These are phyloP conservation scores for Koerneria pararmatus DNA, from an alignment of 2,888 invertebrate genomes.

Conservation along the genomic window DNA sequence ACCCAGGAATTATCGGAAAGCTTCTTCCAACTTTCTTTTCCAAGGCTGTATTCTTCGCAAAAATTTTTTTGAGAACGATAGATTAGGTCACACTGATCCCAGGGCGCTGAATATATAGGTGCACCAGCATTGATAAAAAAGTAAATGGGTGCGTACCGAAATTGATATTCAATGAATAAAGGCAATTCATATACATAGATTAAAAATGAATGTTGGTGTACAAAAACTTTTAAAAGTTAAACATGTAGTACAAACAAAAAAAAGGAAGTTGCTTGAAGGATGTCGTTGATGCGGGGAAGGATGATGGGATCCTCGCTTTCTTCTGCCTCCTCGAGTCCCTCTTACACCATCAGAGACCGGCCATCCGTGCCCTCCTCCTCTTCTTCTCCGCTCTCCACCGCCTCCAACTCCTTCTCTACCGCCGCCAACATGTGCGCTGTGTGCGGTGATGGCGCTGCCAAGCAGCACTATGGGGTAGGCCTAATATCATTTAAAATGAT, in stretches of 20 bases:
- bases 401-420: not conserved
- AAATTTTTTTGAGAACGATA: too few species aligned
- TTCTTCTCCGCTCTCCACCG: constrained; percentile 19
- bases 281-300: constrained; percentile 37
- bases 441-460: constrained; percentile 55
- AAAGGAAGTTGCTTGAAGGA: constrained; percentile 25
- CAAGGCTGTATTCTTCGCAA: too few species aligned
- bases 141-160: too few species aligned
- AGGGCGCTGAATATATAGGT: too few species aligned
- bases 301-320: constrained; percentile 32
- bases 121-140: not conserved
- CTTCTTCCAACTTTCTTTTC: too few species aligned
- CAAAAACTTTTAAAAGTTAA: too few species aligned
- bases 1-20: too few species aligned
- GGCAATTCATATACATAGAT: too few species aligned
- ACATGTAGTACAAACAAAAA: too few species aligned
- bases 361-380: constrained; percentile 11
- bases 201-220: too few species aligned
- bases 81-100: too few species aligned
- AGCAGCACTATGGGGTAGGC: constrained; percentile 51
- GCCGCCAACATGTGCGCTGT: constrained; percentile 49
- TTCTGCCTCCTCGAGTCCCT: constrained; percentile 25
- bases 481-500: constrained; percentile 29
- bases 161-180: too few species aligned
- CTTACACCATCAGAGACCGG: constrained; percentile 26